These are phyloP conservation scores for Aphelenchoides besseyi DNA, from an alignment of 1,140 invertebrate species.

Conservation along the genomic window DNA sequence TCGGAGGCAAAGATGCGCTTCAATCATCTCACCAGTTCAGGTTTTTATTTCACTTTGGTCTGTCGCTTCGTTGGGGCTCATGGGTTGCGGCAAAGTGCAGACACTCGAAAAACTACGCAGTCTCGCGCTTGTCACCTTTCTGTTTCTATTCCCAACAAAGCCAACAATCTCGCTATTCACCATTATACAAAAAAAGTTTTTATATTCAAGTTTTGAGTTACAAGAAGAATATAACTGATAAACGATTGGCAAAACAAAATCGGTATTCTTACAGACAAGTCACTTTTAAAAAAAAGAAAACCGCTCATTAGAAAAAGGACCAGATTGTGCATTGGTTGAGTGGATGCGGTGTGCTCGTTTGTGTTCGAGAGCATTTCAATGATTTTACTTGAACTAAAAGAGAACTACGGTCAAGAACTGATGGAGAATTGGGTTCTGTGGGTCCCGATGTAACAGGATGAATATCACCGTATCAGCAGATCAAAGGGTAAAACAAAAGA, in stretches of 20 bases:
- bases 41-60: not conserved
- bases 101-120: no score
- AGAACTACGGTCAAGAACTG: not conserved
- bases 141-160: no score
- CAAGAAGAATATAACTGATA: not conserved
- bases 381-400: not conserved
- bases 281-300: not conserved
- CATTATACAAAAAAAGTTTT: not conserved
- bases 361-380: no score
- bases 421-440: not conserved
- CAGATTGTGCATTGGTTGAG: conserved; percentile 1
- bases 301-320: not conserved
- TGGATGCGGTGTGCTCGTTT: no score
- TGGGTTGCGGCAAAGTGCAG: not conserved
- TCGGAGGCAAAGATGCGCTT: not conserved
- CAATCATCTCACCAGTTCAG: not conserved
- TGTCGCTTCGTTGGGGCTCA: not conserved
- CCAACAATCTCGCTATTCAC: not conserved
- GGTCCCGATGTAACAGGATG: not conserved
- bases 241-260: not conserved
- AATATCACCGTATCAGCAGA: not conserved
- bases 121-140: not conserved
- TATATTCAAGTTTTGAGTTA: not conserved
- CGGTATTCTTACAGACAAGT: no score
- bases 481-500: not conserved